These are phyloP conservation scores for Drosophila bocki DNA, from an alignment of 1,140 invertebrate species.

Conservation along the genomic window DNA sequence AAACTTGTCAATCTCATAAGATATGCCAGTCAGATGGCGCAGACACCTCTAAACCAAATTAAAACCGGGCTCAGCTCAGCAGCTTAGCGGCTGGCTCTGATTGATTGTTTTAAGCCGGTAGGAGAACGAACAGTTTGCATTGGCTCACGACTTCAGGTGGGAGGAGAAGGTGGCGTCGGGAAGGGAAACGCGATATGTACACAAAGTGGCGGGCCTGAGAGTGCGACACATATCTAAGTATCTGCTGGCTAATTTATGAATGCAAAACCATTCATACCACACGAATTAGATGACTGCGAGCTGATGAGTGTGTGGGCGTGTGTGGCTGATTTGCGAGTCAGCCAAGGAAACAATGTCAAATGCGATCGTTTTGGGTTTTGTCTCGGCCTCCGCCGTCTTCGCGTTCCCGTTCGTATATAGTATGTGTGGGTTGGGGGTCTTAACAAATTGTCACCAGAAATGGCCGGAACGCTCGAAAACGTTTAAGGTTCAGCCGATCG, in stretches of 20 bases:
- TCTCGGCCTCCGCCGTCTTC: conserved; percentile 13
- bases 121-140: conserved; percentile 67
- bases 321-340: conserved; percentile 20
- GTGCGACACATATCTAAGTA: conserved; percentile 63
- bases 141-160: conserved; percentile 63
- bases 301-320: conserved; percentile 53
- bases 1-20: conserved; percentile 75
- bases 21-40: conserved; percentile 64
- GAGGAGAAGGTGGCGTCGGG: not conserved
- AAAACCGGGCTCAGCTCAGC: conserved; percentile 54
- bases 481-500: conserved; percentile 52
- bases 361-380: conserved; percentile 40
- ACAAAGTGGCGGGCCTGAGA: conserved; percentile 17
- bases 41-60: conserved; percentile 75
- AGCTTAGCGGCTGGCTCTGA: conserved; percentile 62
- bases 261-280: conserved; percentile 77
- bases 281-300: conserved; percentile 72
- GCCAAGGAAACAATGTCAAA: conserved; percentile 64
- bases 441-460: conserved; percentile 53
- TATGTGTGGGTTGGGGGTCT: conserved; percentile 52
- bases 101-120: conserved; percentile 61
- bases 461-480: conserved; percentile 36
- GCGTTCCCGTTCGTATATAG: conserved; percentile 3
- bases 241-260: conserved; percentile 76
- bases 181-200: conserved; percentile 8